These are phyloP conservation scores for Anguilla japonica DNA, from an alignment of 2,113 vertebrate species.

Conservation along the genomic window DNA sequence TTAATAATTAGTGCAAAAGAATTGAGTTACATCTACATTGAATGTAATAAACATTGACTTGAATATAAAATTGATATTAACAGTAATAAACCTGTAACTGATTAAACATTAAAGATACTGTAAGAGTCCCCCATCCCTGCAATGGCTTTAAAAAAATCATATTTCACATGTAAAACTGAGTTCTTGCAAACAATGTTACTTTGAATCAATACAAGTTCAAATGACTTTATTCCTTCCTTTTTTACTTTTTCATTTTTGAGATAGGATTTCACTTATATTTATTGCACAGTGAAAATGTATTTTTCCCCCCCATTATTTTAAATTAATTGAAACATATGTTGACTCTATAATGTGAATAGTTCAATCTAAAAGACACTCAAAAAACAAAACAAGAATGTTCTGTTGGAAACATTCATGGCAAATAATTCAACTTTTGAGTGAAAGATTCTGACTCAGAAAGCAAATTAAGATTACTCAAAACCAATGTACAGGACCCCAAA, in stretches of 20 bases:
- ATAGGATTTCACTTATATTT: too few species aligned
- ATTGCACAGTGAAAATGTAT: too few species aligned
- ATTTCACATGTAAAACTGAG: not conserved
- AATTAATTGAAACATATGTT: too few species aligned
- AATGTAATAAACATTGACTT: not conserved
- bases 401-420: slow-evolving; percentile 32
- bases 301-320: too few species aligned
- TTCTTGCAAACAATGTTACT: not conserved
- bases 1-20: too few species aligned
- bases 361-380: too few species aligned
- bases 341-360: too few species aligned
- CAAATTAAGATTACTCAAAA: slow-evolving; percentile 24
- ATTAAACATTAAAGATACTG: not conserved
- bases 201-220: not conserved
- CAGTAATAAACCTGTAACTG: not conserved
- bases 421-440: slow-evolving; percentile 25
- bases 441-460: slow-evolving; percentile 32
- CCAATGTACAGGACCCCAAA: slow-evolving; percentile 12
- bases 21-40: not conserved
- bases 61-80: not conserved
- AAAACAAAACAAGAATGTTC: slow-evolving; percentile 30
- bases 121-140: not conserved
- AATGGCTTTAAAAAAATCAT: not conserved
- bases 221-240: not conserved
- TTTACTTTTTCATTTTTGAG: not conserved